phyloP scores from a whole-genome alignment of 2,113 vertebrate species.

The Hippocampus abdominalis region DNA sequence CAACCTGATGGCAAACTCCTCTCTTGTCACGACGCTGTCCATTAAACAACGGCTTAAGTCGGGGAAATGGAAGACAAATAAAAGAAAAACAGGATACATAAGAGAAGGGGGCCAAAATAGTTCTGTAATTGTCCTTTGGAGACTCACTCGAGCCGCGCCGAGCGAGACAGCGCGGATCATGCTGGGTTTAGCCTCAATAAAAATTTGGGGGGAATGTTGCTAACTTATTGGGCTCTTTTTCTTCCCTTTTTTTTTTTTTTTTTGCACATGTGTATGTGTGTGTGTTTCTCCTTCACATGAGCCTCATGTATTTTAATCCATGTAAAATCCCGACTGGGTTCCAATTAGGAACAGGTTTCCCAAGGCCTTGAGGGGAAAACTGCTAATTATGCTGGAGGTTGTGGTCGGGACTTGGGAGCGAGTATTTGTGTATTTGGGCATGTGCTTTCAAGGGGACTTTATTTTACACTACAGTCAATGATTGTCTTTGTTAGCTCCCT shows the following conservation, averaged over 20 bases:
- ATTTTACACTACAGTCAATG: constrained; percentile 49
- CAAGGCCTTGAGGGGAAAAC: constrained; percentile 68
- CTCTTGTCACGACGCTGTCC: constrained; percentile 73
- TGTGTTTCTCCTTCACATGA: constrained; percentile 56
- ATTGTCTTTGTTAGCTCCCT: constrained; percentile 51
- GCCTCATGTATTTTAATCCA: constrained; percentile 75
- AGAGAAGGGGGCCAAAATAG: constrained; percentile 62
- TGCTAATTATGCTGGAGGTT: constrained; percentile 77
- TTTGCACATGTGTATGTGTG: constrained; percentile 16
- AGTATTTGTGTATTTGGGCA: constrained; percentile 29
- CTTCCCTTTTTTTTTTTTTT: neutral
- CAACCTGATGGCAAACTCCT: constrained; percentile 74
- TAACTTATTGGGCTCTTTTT: constrained; percentile 49
- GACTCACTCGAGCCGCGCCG: constrained; percentile 61
- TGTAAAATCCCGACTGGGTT: constrained; percentile 73
- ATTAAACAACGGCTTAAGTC: constrained; percentile 76
- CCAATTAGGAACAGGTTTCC: constrained; percentile 77
- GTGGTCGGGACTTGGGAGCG: constrained; percentile 58
- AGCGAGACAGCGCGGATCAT: constrained; percentile 60
- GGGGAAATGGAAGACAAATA: constrained; percentile 69
- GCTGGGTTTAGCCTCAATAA: constrained; percentile 67
- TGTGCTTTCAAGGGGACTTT: constrained; percentile 31
- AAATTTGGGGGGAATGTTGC: constrained; percentile 46
- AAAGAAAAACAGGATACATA: constrained; percentile 68
- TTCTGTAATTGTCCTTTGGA: constrained; percentile 66